Evolutionary conservation across 2,113 vertebrate species (phyloP).

Genomic region (Gadus macrocephalus): DNA sequence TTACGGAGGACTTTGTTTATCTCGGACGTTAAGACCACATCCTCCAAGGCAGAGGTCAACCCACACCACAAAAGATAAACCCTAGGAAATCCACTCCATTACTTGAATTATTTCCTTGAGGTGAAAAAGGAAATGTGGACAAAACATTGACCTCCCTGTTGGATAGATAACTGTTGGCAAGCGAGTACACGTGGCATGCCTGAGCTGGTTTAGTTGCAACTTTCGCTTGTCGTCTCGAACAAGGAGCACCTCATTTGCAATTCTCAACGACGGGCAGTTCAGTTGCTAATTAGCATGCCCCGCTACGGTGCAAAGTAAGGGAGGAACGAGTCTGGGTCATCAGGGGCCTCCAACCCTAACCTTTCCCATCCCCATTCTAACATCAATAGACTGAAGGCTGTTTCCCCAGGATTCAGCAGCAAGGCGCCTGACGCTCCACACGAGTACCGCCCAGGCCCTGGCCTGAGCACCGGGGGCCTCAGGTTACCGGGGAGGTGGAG

Average conservation of each 20-base stretch:
- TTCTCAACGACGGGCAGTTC: too few species aligned
- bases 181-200: not conserved
- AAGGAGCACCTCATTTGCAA: too few species aligned
- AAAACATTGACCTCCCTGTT: constrained; percentile 4
- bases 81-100: constrained; percentile 48
- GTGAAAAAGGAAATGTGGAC: constrained; percentile 10
- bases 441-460: too few species aligned
- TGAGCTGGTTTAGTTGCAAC: not conserved
- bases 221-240: too few species aligned
- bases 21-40: not conserved
- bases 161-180: constrained; percentile 2
- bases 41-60: constrained; percentile 28
- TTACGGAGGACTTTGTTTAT: not conserved
- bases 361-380: constrained; percentile 1
- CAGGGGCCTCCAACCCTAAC: constrained; percentile 8
- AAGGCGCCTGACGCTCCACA: too few species aligned
- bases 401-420: not conserved
- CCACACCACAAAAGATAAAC: constrained; percentile 6
- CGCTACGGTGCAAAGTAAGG: too few species aligned
- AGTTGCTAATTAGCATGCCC: too few species aligned
- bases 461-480: constrained; percentile 48
- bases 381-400: not conserved
- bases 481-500: constrained; percentile 9
- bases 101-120: constrained; percentile 55
- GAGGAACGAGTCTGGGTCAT: not conserved